Conservation (phyloP, 2,888 invertebrate genomes). For the Tinea semifulvella region DNA sequence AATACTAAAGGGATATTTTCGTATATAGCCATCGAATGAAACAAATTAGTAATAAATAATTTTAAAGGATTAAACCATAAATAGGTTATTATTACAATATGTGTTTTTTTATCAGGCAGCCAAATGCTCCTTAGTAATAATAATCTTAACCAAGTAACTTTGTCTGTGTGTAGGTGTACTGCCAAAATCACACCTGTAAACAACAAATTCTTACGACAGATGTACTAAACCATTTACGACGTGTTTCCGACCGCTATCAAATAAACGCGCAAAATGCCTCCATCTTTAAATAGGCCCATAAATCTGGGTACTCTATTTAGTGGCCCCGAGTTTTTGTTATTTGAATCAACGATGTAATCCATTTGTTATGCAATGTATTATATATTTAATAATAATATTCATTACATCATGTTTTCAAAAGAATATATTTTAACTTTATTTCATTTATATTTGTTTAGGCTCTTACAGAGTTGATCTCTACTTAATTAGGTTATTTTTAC, state of each 20-base stretch:
- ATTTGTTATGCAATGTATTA: no score
- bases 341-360: no score
- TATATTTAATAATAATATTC: no score
- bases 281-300: background rate
- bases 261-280: no score
- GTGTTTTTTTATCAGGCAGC: background rate
- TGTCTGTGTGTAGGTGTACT: background rate
- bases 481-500: background rate
- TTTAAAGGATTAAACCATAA: background rate
- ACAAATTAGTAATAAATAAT: background rate
- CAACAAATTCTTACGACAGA: slow-evolving; percentile 6
- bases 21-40: no score
- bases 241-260: slow-evolving; percentile 8
- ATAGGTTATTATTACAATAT: background rate
- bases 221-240: slow-evolving; percentile 8
- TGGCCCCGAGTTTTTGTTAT: no score
- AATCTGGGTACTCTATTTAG: no score
- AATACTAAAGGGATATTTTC: no score
- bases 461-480: no score
- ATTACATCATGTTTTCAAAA: no score
- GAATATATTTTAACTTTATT: no score
- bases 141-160: background rate
- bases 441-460: no score
- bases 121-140: background rate
- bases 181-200: slow-evolving; percentile 4